phyloP scores from a whole-genome alignment of 1,140 invertebrate species.

The Reticulitermes speratus region DNA sequence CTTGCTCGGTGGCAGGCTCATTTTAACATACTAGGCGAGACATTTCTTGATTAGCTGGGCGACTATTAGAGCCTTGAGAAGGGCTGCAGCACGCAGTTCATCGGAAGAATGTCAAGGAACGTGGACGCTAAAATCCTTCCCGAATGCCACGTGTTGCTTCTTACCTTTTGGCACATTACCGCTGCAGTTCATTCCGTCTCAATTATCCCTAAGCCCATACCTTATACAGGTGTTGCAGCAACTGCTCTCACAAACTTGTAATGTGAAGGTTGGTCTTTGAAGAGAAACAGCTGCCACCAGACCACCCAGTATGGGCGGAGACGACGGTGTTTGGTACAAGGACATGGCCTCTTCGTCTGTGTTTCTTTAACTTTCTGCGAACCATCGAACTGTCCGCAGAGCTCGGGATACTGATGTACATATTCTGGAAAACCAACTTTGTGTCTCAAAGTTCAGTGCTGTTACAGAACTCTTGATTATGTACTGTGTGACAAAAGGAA shows the following conservation, averaged over 20 bases:
- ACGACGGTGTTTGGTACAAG: neutral
- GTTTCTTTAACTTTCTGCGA: neutral
- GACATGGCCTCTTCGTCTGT: neutral
- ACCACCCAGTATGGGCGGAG: conserved; percentile 2
- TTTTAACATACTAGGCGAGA: too few relatives aligned
- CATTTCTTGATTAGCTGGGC: too few relatives aligned
- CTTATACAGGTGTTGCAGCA: neutral
- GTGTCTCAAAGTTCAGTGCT: too few relatives aligned
- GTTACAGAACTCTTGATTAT: too few relatives aligned
- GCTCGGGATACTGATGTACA: neutral
- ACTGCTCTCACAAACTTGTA: neutral
- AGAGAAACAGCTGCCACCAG: neutral
- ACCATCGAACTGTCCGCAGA: neutral
- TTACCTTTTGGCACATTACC: neutral
- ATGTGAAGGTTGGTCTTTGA: neutral
- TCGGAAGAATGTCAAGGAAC: too few relatives aligned
- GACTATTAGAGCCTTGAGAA: too few relatives aligned
- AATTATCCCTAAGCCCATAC: neutral
- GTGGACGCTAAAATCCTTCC: too few relatives aligned
- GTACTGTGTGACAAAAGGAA: too few relatives aligned
- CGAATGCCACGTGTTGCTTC: too few relatives aligned
- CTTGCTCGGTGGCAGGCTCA: too few relatives aligned
- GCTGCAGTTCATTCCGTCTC: neutral
- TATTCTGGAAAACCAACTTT: too few relatives aligned
- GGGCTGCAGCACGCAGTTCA: too few relatives aligned